phyloP scores from a whole-genome alignment of 2,888 invertebrate genomes.

The Agrilus biguttatus region DNA sequence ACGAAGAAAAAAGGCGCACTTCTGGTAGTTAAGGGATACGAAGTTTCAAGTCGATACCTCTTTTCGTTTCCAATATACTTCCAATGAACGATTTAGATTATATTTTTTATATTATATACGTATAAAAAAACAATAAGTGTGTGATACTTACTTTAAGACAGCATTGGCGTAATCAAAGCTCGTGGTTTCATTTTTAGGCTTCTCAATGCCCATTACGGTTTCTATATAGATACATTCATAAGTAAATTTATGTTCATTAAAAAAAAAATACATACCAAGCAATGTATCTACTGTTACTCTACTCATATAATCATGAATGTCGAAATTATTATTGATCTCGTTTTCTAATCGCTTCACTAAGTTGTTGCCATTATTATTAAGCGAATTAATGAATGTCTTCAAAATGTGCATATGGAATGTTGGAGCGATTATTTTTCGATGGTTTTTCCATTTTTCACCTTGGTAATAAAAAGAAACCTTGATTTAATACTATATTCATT shows the following conservation, averaged over 20 bases:
- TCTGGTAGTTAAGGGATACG: too few relatives aligned
- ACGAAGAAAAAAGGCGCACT: too few relatives aligned
- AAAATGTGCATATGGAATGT: constrained; percentile 36
- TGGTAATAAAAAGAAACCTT: neutral
- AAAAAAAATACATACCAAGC: constrained; percentile 16
- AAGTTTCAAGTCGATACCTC: too few relatives aligned
- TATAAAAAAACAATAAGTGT: too few relatives aligned
- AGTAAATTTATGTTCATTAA: neutral
- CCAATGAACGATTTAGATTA: too few relatives aligned
- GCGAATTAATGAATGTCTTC: constrained; percentile 36
- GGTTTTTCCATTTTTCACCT: constrained; percentile 36
- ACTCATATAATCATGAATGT: constrained; percentile 36
- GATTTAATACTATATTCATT: too few relatives aligned
- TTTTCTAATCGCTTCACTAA: constrained; percentile 26
- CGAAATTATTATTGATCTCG: constrained; percentile 31
- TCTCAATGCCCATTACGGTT: constrained; percentile 40
- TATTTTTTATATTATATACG: too few relatives aligned
- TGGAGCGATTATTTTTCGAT: constrained; percentile 38
- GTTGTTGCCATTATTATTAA: constrained; percentile 32
- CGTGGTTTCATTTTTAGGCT: constrained; percentile 30
- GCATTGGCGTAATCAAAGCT: constrained; percentile 40
- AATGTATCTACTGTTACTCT: constrained; percentile 36
- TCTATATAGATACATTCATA: constrained; percentile 18
- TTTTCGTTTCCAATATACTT: too few relatives aligned
- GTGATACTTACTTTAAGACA: constrained; percentile 30